Evolutionary conservation across 2,113 vertebrate species (phyloP).

Genomic region (Phyllostomus discolor): DNA sequence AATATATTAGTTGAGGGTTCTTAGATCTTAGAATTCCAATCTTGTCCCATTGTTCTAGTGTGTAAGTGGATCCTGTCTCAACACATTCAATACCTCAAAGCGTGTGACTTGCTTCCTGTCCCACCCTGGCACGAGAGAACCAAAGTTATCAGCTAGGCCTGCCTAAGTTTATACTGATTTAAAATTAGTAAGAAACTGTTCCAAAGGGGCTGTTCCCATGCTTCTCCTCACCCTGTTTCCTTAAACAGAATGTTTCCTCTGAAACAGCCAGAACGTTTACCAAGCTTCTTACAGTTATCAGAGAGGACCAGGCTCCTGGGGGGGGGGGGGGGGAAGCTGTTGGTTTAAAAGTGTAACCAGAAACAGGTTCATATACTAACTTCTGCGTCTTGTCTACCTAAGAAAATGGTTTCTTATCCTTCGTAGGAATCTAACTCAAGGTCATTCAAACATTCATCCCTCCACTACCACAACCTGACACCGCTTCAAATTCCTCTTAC

Average conservation of each 20-base stretch:
- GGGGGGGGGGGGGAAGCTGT: neutral
- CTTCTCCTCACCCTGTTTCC: neutral
- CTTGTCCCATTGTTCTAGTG: too few species aligned
- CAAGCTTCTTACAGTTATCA: neutral
- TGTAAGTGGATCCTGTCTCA: too few species aligned
- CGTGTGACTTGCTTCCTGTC: neutral
- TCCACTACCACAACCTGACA: neutral
- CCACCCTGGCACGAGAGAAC: neutral
- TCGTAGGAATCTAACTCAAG: neutral
- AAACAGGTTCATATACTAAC: neutral
- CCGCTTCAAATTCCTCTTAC: neutral
- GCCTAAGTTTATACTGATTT: neutral
- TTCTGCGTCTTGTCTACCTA: neutral
- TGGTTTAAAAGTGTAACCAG: neutral
- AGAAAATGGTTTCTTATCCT: constrained; percentile 5
- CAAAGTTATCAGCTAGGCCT: neutral
- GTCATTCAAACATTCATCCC: neutral
- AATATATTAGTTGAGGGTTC: neutral
- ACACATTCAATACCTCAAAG: neutral
- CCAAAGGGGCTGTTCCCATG: neutral
- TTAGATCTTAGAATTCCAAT: neutral
- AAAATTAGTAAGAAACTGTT: neutral
- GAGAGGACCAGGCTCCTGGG: neutral
- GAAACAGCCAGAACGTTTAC: neutral
- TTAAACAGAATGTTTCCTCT: neutral